Evolutionary conservation across 2,797 vertebrate species (phyloP).

Genomic region (Spondyliosoma cantharus): DNA sequence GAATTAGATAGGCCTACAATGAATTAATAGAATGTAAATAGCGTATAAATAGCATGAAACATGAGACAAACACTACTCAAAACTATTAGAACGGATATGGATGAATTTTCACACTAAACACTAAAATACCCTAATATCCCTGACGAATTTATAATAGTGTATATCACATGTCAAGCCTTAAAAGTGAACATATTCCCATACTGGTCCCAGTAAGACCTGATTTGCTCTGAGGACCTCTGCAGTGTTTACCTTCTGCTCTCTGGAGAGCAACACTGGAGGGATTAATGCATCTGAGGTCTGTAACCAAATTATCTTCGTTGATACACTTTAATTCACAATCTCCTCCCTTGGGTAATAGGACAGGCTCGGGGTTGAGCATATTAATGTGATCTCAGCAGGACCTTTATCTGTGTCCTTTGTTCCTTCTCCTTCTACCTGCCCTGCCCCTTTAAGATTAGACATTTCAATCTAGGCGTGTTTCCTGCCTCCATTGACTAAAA

Average conservation of each 20-base stretch:
- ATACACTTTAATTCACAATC: not conserved
- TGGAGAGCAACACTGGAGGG: slow-evolving; percentile 21
- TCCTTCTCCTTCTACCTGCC: slow-evolving; percentile 67
- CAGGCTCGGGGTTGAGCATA: slow-evolving; percentile 5
- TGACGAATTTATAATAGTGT: too few relatives aligned
- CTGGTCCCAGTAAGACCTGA: not conserved
- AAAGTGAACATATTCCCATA: not conserved
- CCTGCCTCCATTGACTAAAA: slow-evolving; percentile 85
- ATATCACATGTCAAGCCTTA: too few relatives aligned
- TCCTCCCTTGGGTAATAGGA: slow-evolving; percentile 10
- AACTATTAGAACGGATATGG: too few relatives aligned
- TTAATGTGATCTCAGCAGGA: slow-evolving; percentile 17
- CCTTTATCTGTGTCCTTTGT: slow-evolving; percentile 76
- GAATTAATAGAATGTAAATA: not conserved
- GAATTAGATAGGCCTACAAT: not conserved
- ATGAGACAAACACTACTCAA: not conserved
- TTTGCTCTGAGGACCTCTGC: slow-evolving; percentile 2
- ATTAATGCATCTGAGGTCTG: slow-evolving; percentile 29
- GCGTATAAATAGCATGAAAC: not conserved
- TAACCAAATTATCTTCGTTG: slow-evolving; percentile 29
- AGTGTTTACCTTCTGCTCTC: slow-evolving; percentile 16
- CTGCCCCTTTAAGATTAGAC: slow-evolving; percentile 87
- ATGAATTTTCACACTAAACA: too few relatives aligned
- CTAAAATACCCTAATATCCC: too few relatives aligned
- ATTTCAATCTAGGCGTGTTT: slow-evolving; percentile 88